Percentiles rank a stretch among this genome's conserved stretches.
Evolutionary conservation across 2,113 vertebrate genomes (phyloP).

Genomic region (Brachirus orientalis): DNA sequence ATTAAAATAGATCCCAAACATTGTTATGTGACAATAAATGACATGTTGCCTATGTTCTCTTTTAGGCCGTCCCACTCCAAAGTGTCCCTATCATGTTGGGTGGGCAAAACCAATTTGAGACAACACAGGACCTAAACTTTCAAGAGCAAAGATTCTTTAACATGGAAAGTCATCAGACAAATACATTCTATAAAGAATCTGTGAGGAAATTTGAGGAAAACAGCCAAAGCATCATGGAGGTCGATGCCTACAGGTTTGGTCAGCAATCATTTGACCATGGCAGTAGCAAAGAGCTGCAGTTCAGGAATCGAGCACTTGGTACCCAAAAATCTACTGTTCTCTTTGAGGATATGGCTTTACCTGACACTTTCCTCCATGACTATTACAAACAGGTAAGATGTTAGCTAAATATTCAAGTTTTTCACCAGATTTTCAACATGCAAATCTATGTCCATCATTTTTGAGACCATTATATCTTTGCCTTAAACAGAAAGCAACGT

Average conservation of each 20-base stretch:
- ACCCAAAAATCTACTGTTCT: not conserved
- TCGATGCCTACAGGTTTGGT: conserved; percentile 9
- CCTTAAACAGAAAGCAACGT: conserved; percentile 84
- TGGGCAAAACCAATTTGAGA: conserved; percentile 7
- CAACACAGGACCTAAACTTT: not conserved
- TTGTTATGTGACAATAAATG: not conserved
- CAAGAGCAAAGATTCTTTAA: not conserved
- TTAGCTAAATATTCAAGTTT: not conserved
- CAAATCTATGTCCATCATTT: not conserved
- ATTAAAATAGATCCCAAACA: no score
- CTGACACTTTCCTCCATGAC: conserved; percentile 62
- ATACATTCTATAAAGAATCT: conserved; percentile 2
- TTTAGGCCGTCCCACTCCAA: conserved; percentile 68
- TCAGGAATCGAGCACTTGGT: conserved; percentile 5
- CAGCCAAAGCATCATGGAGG: conserved; percentile 13
- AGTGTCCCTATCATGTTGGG: conserved; percentile 27
- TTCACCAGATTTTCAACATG: not conserved
- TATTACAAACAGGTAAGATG: conserved; percentile 77
- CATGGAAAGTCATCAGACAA: not conserved
- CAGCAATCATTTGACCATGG: conserved; percentile 1
- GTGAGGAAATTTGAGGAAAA: conserved; percentile 11
- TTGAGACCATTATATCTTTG: conserved; percentile 35
- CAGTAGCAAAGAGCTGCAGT: not conserved
- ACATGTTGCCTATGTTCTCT: not conserved
- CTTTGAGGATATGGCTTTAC: conserved; percentile 66